A percentile compares a stretch with the other conserved stretches of the same genome.
Conservation (phyloP, 2,888 invertebrate genomes). For the Leptinotarsa juncta region DNA sequence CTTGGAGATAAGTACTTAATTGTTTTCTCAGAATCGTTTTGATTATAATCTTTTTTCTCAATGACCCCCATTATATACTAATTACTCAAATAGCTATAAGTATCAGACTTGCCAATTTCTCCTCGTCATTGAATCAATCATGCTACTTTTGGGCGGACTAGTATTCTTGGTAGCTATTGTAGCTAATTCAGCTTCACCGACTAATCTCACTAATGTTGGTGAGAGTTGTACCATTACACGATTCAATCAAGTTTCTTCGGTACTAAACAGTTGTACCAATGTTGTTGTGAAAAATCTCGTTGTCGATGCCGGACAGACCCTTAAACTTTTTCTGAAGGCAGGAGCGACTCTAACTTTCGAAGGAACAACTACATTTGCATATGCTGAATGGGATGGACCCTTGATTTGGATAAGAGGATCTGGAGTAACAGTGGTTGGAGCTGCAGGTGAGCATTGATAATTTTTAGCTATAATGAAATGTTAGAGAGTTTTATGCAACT, state of each 20-base stretch:
- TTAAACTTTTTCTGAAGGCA: conserved; percentile 37
- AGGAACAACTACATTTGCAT: conserved; percentile 40
- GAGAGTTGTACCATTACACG: conserved; percentile 23
- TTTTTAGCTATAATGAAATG: neutral
- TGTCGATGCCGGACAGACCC: conserved; percentile 42
- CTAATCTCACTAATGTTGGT: conserved; percentile 2
- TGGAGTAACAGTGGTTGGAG: conserved; percentile 40
- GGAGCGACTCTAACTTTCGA: conserved; percentile 39
- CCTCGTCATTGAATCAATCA: neutral
- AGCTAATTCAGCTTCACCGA: neutral
- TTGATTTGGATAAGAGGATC: conserved; percentile 42
- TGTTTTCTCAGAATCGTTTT: no score
- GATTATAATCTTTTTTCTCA: no score
- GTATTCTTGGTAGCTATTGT: neutral
- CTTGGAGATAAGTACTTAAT: no score
- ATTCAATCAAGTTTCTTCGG: conserved; percentile 21
- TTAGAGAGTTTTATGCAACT: no score
- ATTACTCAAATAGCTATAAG: no score
- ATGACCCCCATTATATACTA: no score
- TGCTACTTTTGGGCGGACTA: neutral
- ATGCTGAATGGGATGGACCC: conserved; percentile 40
- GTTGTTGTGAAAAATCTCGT: conserved; percentile 38
- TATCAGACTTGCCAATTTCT: no score
- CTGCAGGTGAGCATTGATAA: conserved; percentile 27
- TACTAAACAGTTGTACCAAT: conserved; percentile 38